phyloP scores from a whole-genome alignment of 2,113 vertebrate species.

The Platichthys stellatus region DNA sequence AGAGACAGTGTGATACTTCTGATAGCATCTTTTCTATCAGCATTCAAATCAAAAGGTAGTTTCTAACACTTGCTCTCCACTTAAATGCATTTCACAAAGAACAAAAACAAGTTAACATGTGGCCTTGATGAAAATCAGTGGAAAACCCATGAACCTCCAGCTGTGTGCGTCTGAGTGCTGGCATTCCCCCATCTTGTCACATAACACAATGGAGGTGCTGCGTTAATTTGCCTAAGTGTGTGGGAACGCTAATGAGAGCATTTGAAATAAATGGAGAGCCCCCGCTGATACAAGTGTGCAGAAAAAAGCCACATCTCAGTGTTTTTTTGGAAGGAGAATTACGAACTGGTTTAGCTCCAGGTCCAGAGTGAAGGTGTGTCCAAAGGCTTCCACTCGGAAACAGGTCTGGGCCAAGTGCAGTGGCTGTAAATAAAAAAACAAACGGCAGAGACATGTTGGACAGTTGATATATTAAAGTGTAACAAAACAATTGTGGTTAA shows the following conservation, averaged over 20 bases:
- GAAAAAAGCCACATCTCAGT: not conserved
- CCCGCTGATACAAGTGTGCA: constrained; percentile 19
- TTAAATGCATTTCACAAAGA: constrained; percentile 26
- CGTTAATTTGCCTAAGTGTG: constrained; percentile 55
- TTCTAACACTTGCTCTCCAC: constrained; percentile 1
- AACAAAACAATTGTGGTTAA: constrained; percentile 39
- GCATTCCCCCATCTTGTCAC: constrained; percentile 51
- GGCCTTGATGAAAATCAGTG: constrained; percentile 26
- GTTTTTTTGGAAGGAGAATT: not conserved
- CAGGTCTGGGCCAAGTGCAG: constrained; percentile 90
- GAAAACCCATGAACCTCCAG: constrained; percentile 23
- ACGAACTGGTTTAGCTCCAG: constrained; percentile 93
- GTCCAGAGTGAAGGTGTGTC: constrained; percentile 88
- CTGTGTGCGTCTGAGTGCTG: constrained; percentile 13
- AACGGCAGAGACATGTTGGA: constrained; percentile 23
- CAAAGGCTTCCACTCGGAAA: constrained; percentile 88
- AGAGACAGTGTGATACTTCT: constrained; percentile 5
- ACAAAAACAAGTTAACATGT: constrained; percentile 5
- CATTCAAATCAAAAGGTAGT: not conserved
- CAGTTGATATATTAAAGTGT: constrained; percentile 27
- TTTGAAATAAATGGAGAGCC: constrained; percentile 57
- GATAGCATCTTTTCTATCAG: not conserved
- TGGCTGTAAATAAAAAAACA: constrained; percentile 70
- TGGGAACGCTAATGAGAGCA: constrained; percentile 62
- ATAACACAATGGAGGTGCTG: constrained; percentile 49